These are phyloP conservation scores for Parelbella ahira DNA, from an alignment of 2,888 invertebrate species.

Conservation along the genomic window DNA sequence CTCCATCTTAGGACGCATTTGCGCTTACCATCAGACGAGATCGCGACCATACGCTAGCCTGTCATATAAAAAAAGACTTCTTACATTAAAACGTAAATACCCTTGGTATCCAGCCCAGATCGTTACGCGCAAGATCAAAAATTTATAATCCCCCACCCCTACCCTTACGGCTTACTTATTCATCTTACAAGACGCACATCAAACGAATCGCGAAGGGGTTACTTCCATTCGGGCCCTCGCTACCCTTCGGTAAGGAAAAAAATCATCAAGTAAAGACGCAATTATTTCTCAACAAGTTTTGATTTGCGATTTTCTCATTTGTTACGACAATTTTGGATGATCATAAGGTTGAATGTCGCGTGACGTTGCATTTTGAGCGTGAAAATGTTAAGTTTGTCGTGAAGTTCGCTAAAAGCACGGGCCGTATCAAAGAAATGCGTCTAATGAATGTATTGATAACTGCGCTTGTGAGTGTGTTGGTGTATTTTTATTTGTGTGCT, in stretches of 20 bases:
- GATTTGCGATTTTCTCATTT: constrained; percentile 27
- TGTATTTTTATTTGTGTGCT: constrained; percentile 65
- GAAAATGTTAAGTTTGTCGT: constrained; percentile 39
- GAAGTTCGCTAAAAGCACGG: constrained; percentile 66
- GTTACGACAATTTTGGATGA: constrained; percentile 16
- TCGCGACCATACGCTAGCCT: too few species aligned
- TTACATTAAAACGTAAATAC: too few species aligned
- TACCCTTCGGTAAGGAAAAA: constrained; percentile 55
- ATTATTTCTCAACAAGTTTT: constrained; percentile 60
- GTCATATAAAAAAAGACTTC: too few species aligned
- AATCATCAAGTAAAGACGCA: constrained; percentile 70
- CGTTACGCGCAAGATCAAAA: constrained; percentile 27
- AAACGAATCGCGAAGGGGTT: constrained; percentile 43
- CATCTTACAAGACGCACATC: constrained; percentile 54
- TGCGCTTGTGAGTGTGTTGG: constrained; percentile 54
- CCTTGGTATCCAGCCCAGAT: too few species aligned
- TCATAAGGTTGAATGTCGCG: constrained; percentile 42
- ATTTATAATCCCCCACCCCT: constrained; percentile 29
- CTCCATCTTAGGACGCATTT: too few species aligned
- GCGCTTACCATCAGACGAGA: too few species aligned
- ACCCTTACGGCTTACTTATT: constrained; percentile 28
- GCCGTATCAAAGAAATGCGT: constrained; percentile 76
- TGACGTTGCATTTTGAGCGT: constrained; percentile 28
- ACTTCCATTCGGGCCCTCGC: constrained; percentile 50
- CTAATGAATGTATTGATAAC: constrained; percentile 79